Base-by-base conservation (phyloP, 1,140 invertebrate species). In the Calephelis virginiensis region DNA sequence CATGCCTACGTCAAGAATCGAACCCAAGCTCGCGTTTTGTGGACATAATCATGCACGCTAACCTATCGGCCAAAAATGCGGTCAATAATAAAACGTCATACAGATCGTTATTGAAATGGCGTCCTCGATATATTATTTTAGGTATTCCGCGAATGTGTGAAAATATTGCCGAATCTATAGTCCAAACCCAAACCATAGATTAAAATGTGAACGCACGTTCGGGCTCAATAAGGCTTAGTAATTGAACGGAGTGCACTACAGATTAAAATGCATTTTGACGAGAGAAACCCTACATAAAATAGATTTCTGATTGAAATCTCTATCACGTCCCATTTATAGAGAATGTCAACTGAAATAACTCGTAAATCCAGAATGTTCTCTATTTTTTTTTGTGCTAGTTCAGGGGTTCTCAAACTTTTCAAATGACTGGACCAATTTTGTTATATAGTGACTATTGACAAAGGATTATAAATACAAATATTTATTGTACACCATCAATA, bases 211-310 rank as follows among this genome's bases (percentile, higher is more conserved):
- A 10, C 53, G 14, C 40, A 40, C 14, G 38, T 10, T 12, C 64
- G 68, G 40, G 40, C 40, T 43, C 40, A 43, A 72, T 74, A 73
- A 70, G 61, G 65, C 63, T 67, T 61, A 67, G 68, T 70, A 77
- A 73, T 74, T 74, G 69, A 66, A 53, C 67, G 61, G 68, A 80
- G 75, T 80, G 77, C 73, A 69, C 68, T 72, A 64, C 38, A 75
- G 74, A 76, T 78, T 78, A 59, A 75, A 77, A 73, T 73, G 70
- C 69, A 72, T 72, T 74, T 71, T 79, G 69, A 73, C 60, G 71
- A 68, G 66, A 69, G 61, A 61, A 63, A 48, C 71, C 63, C 64
- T 71, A 74, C 61, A 76, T 72, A 74, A 78, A 75, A 78, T 70
- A 70, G 67, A 43, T 60, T 13, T 69, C 69, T 72, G 71, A 78